Percentiles rank a stretch among this genome's conserved stretches.
phyloP scores from a whole-genome alignment of 1,140 invertebrate species.

The Drosophila pallidifrons region DNA sequence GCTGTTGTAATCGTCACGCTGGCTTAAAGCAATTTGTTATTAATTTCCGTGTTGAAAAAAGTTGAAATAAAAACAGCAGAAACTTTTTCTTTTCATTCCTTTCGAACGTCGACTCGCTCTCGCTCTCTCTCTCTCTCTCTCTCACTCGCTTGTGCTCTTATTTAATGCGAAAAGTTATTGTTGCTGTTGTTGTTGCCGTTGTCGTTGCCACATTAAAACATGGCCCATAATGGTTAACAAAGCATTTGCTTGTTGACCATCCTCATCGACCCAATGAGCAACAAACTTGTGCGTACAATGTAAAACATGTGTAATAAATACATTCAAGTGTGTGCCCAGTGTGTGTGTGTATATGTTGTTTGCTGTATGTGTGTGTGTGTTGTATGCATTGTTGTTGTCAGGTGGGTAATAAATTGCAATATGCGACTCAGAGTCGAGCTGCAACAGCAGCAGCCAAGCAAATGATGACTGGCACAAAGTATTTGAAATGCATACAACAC shows the following conservation, averaged over 20 bases:
- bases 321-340: conserved; percentile 49
- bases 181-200: conserved; percentile 48
- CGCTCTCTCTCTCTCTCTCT: conserved; percentile 11
- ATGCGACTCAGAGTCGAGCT: conserved; percentile 34
- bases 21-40: conserved; percentile 82
- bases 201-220: conserved; percentile 78
- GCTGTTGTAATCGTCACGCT: conserved; percentile 68
- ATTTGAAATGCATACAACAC: conserved; percentile 39
- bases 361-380: conserved; percentile 7
- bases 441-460: conserved; percentile 38
- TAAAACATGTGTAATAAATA: conserved; percentile 82
- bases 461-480: conserved; percentile 57
- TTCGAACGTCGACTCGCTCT: conserved; percentile 15
- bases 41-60: conserved; percentile 79
- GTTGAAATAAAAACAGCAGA: conserved; percentile 52
- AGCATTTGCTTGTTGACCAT: conserved; percentile 79
- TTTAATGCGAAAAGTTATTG: conserved; percentile 81
- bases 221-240: conserved; percentile 81
- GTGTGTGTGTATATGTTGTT: conserved; percentile 1
- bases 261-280: conserved; percentile 64
- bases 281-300: conserved; percentile 80
- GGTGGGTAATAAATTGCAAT: conserved; percentile 74
- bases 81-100: conserved; percentile 60
- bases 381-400: conserved; percentile 38
- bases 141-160: conserved; percentile 54